Evolutionary conservation across 1,140 invertebrate genomes (phyloP).

Genomic region (Tribolium castaneum): DNA sequence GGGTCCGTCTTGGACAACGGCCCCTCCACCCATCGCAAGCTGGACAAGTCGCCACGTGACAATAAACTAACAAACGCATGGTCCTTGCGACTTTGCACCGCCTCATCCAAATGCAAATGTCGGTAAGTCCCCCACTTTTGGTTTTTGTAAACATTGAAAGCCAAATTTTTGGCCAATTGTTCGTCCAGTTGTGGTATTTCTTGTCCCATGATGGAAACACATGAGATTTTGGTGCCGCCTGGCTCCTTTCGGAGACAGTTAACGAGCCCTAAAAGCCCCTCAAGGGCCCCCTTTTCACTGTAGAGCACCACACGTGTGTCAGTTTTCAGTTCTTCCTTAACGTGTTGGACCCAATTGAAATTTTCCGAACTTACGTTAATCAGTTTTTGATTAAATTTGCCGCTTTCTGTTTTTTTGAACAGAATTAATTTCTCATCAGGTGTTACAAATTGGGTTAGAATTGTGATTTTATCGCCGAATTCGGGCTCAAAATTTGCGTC

Average conservation of each 20-base stretch:
- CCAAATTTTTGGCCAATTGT: conserved; percentile 71
- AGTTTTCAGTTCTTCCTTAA: conserved; percentile 70
- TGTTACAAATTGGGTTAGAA: conserved; percentile 56
- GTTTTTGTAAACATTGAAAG: conserved; percentile 74
- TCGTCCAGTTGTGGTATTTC: conserved; percentile 73
- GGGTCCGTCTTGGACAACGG: conserved; percentile 51
- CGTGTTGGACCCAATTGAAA: conserved; percentile 65
- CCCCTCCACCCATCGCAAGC: conserved; percentile 84
- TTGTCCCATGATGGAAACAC: conserved; percentile 74
- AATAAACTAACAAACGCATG: conserved; percentile 83
- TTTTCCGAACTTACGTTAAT: conserved; percentile 38
- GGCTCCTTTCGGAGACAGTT: conserved; percentile 80
- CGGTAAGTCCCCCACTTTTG: conserved; percentile 74
- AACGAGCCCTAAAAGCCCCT: conserved; percentile 86
- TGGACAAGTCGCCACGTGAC: conserved; percentile 86
- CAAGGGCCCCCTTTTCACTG: conserved; percentile 72
- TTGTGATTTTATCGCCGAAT: background rate
- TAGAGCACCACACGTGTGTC: conserved; percentile 70
- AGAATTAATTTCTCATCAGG: conserved; percentile 63
- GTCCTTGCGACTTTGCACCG: conserved; percentile 58
- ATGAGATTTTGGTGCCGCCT: conserved; percentile 70
- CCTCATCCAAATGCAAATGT: conserved; percentile 48
- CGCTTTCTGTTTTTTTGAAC: conserved; percentile 46
- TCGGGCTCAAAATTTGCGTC: conserved; percentile 49
- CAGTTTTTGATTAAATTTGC: background rate